Evolutionary conservation across 2,888 invertebrate genomes (phyloP).

Genomic region (Chloromyia formosa): DNA sequence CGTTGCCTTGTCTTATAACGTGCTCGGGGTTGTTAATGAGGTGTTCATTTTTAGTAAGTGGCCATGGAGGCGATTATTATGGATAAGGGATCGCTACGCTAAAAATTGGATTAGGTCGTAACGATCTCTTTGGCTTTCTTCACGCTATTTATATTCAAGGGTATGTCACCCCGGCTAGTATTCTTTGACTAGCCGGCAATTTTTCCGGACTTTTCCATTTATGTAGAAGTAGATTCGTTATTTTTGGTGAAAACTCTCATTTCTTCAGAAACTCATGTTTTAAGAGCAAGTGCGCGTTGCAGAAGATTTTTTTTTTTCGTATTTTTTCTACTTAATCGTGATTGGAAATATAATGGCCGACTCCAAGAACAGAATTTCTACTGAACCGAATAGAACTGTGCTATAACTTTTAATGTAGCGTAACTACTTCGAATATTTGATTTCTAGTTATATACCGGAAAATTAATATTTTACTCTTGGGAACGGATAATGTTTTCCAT

Average conservation of each 20-base stretch:
- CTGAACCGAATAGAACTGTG: too few species aligned
- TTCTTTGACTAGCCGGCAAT: background rate
- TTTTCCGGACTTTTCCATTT: constrained; percentile 10
- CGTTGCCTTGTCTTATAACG: constrained; percentile 14
- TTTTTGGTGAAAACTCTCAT: constrained; percentile 5
- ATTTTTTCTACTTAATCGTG: constrained; percentile 3
- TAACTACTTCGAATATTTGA: too few species aligned
- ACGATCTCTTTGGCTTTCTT: constrained; percentile 12
- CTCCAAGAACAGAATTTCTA: too few species aligned
- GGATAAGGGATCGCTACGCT: constrained; percentile 37
- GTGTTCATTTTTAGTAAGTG: constrained; percentile 40
- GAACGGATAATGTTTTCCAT: too few species aligned
- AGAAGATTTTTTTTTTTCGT: background rate
- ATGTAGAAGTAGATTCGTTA: constrained; percentile 2
- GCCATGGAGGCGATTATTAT: constrained; percentile 33
- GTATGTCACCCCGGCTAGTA: background rate
- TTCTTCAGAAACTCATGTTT: background rate
- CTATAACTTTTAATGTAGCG: too few species aligned
- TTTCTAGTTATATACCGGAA: too few species aligned
- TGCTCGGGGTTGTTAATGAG: constrained; percentile 33
- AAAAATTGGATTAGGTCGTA: constrained; percentile 41
- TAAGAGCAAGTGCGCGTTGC: background rate
- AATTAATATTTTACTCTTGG: too few species aligned
- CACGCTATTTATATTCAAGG: background rate
- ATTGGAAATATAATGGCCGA: constrained; percentile 11